phyloP scores from a whole-genome alignment of 2,797 vertebrate species.

The Microchirus variegatus region DNA sequence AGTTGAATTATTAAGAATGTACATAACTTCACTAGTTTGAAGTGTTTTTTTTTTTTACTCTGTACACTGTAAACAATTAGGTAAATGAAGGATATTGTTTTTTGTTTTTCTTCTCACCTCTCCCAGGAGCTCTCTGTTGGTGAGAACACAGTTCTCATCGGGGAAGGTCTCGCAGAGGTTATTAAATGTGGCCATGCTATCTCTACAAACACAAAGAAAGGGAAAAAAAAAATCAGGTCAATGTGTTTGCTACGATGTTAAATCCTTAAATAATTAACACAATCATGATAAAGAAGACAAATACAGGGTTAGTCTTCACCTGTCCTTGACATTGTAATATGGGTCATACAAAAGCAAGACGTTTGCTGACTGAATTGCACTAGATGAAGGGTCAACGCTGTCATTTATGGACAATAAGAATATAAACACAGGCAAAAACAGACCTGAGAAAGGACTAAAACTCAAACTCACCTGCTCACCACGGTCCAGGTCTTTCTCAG shows the following conservation, averaged over 20 bases:
- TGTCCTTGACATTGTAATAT: slow-evolving; percentile 8
- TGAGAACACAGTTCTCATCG: slow-evolving; percentile 87
- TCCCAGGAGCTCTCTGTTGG: slow-evolving; percentile 81
- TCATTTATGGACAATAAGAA: slow-evolving; percentile 44
- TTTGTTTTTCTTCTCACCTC: slow-evolving; percentile 76
- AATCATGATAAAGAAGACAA: too few relatives aligned
- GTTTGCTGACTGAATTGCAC: slow-evolving; percentile 36
- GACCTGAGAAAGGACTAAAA: slow-evolving; percentile 13
- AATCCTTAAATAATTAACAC: too few relatives aligned
- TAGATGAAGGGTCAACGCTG: slow-evolving; percentile 31
- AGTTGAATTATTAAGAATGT: too few relatives aligned
- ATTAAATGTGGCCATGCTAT: slow-evolving; percentile 78
- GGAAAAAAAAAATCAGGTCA: neutral
- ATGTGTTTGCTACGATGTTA: neutral
- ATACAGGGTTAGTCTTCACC: too few relatives aligned
- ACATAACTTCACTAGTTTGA: too few relatives aligned
- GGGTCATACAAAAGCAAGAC: neutral
- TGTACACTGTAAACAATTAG: neutral
- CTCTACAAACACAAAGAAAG: slow-evolving; percentile 66
- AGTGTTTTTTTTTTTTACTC: too few relatives aligned
- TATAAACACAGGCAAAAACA: neutral
- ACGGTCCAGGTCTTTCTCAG: slow-evolving; percentile 86
- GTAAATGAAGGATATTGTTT: neutral
- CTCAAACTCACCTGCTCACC: slow-evolving; percentile 67
- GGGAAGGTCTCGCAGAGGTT: slow-evolving; percentile 88